Percentiles rank a stretch among this genome's conserved stretches.
These are phyloP conservation scores for Monopterus albus DNA, from an alignment of 2,113 vertebrate species.

Conservation along the genomic window DNA sequence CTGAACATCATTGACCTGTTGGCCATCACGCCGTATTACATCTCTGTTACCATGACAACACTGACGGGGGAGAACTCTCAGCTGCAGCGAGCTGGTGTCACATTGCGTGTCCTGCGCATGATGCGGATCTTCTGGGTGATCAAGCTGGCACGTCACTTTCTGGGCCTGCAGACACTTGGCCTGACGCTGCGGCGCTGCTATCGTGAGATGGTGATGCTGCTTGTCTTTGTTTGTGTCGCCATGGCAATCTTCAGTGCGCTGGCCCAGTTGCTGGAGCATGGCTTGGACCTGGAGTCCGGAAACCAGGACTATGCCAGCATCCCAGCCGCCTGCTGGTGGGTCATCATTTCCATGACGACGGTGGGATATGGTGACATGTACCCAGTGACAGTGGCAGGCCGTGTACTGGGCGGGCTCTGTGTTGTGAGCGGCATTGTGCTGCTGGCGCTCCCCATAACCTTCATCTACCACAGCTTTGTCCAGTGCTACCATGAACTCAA, in stretches of 20 bases:
- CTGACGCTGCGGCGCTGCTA: slow-evolving; percentile 95
- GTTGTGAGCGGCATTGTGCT: slow-evolving; percentile 96
- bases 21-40: slow-evolving; percentile 95
- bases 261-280: slow-evolving; percentile 95
- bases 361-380: slow-evolving; percentile 98
- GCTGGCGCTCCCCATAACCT: slow-evolving; percentile 94
- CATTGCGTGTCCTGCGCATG: slow-evolving; percentile 92
- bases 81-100: slow-evolving; percentile 94
- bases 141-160: slow-evolving; percentile 96
- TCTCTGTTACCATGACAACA: slow-evolving; percentile 90
- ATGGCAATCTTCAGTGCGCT: slow-evolving; percentile 98
- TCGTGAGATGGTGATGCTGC: slow-evolving; percentile 97
- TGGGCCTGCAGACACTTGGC: slow-evolving; percentile 96
- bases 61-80: slow-evolving; percentile 95
- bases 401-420: slow-evolving; percentile 93
- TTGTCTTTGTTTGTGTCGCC: slow-evolving; percentile 95
- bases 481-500: slow-evolving; percentile 97
- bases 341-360: slow-evolving; percentile 99
- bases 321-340: slow-evolving; percentile 98
- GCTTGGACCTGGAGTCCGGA: slow-evolving; percentile 90
- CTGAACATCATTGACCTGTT: slow-evolving; percentile 97
- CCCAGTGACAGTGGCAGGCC: slow-evolving; percentile 92
- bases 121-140: slow-evolving; percentile 99
- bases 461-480: slow-evolving; percentile 98
- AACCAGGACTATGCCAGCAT: slow-evolving; percentile 96